Evolutionary conservation across 2,888 invertebrate genomes (phyloP).

Genomic region (Argynnis bischoffii): DNA sequence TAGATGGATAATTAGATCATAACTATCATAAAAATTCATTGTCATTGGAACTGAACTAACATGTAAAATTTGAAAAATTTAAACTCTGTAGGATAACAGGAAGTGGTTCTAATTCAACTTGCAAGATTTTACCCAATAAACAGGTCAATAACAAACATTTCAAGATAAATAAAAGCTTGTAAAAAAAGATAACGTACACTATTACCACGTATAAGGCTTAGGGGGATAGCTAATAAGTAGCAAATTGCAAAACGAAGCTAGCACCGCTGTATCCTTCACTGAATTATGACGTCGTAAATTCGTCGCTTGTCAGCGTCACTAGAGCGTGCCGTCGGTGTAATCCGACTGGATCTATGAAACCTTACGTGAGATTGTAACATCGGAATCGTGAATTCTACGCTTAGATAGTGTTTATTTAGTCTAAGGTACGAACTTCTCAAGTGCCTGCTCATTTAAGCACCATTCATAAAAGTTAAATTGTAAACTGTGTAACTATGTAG

Average conservation of each 20-base stretch:
- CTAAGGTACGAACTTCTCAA: neutral
- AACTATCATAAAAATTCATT: too few species aligned
- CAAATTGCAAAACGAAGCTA: conserved; percentile 36
- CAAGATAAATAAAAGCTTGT: neutral
- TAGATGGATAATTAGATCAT: too few species aligned
- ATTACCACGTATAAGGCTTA: neutral
- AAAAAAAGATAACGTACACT: conserved; percentile 7
- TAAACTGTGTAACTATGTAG: too few species aligned
- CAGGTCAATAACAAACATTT: too few species aligned
- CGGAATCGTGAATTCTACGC: neutral
- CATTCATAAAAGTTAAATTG: too few species aligned
- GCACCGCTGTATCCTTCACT: conserved; percentile 38
- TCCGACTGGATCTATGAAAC: conserved; percentile 37
- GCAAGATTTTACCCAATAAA: too few species aligned
- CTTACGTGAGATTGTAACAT: conserved; percentile 5
- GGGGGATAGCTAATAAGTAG: conserved; percentile 38
- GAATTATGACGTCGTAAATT: conserved; percentile 62
- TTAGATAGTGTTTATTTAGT: neutral
- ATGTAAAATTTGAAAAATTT: too few species aligned
- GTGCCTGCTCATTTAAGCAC: too few species aligned
- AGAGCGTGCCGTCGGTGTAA: conserved; percentile 46
- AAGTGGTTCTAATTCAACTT: too few species aligned
- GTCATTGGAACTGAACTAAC: too few species aligned
- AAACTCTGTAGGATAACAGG: too few species aligned
- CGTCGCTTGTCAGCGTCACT: conserved; percentile 51